These are phyloP conservation scores for Vireo griseus DNA, from an alignment of 2,797 vertebrate species.

Conservation along the genomic window DNA sequence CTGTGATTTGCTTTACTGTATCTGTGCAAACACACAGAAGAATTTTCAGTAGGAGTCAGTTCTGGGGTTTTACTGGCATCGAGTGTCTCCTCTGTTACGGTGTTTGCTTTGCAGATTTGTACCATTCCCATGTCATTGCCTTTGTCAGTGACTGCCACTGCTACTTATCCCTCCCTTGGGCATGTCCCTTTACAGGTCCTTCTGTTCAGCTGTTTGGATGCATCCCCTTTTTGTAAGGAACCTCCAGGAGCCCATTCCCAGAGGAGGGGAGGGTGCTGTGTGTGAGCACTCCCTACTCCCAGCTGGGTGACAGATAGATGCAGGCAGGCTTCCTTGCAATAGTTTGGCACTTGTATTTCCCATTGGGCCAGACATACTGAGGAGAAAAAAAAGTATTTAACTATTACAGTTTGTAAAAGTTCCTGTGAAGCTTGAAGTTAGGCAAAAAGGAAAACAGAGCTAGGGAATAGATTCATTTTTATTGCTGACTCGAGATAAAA, in stretches of 20 bases:
- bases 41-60: neutral
- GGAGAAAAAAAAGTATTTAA: neutral
- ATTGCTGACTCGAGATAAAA: neutral
- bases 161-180: neutral
- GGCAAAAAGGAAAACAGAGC: neutral
- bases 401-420: neutral
- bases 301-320: neutral
- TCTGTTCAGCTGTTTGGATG: neutral
- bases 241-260: neutral
- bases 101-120: neutral
- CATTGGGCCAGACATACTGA: neutral
- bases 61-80: neutral
- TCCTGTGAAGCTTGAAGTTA: neutral
- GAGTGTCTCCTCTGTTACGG: rapidly evolving
- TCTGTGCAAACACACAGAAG: neutral
- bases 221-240: too few relatives aligned
- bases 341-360: neutral
- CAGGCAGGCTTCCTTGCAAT: neutral
- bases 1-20: neutral
- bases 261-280: neutral
- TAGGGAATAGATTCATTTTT: neutral
- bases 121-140: neutral
- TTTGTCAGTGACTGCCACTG: neutral
- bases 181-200: neutral
- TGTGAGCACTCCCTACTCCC: neutral